Conservation (phyloP, 2,113 vertebrate species). For the Sinocyclocheilus anshuiensis region DNA sequence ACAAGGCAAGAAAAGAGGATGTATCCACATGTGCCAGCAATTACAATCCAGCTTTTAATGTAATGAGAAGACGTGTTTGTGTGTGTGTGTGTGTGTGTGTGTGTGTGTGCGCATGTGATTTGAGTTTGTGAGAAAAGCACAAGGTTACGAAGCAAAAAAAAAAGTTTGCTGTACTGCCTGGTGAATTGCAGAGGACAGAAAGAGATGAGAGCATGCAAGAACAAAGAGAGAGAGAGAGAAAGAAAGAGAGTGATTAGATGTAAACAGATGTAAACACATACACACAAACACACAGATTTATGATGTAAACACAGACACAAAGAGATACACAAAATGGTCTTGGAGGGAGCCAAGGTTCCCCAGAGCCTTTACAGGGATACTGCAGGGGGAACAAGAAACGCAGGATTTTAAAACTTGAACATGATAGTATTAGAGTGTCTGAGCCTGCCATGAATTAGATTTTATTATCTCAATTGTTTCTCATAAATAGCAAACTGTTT, state of each 20-base stretch:
- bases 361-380: background rate
- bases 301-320: slow-evolving; percentile 48
- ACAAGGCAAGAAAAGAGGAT: slow-evolving; percentile 31
- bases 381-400: background rate
- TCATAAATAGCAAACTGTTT: background rate
- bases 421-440: background rate
- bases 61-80: slow-evolving; percentile 17
- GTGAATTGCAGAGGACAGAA: background rate
- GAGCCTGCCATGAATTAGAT: background rate
- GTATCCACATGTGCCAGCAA: slow-evolving; percentile 42
- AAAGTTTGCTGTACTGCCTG: background rate
- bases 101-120: background rate
- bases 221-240: slow-evolving; percentile 25
- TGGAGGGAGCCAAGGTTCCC: slow-evolving; percentile 6
- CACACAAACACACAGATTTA: slow-evolving; percentile 53
- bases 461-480: background rate
- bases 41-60: slow-evolving; percentile 46
- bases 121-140: background rate
- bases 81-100: background rate
- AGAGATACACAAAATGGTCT: slow-evolving; percentile 20
- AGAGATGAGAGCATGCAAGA: slow-evolving; percentile 13
- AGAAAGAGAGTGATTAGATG: slow-evolving; percentile 43
- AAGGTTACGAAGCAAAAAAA: slow-evolving; percentile 15
- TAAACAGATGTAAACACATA: slow-evolving; percentile 48
- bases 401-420: background rate